Conservation (phyloP, 2,888 invertebrate species). For the Mystacides longicornis region DNA sequence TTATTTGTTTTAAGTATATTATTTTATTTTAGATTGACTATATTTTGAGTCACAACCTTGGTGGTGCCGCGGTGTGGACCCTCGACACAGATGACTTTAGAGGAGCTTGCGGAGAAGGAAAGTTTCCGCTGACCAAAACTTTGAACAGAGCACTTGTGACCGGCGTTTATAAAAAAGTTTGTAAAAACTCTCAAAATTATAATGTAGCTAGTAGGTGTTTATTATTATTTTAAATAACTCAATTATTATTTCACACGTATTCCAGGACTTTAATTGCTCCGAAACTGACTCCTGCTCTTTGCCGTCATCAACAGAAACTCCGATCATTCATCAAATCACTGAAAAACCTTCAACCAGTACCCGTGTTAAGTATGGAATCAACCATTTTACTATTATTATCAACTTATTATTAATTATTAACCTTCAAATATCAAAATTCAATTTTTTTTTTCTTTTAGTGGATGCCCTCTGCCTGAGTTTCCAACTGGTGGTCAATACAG, state of each 20-base stretch:
- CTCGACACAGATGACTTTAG: background rate
- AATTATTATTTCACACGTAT: no score
- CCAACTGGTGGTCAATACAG: slow-evolving; percentile 4
- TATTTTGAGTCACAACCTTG: background rate
- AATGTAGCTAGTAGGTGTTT: background rate
- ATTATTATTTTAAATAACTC: background rate
- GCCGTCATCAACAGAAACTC: no score
- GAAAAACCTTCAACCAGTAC: no score
- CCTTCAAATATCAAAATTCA: background rate
- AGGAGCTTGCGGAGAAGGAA: background rate
- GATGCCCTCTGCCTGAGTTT: background rate
- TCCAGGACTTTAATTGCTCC: no score
- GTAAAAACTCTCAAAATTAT: background rate
- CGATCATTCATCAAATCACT: no score
- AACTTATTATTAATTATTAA: no score
- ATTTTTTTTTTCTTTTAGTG: background rate
- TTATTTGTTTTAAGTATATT: no score
- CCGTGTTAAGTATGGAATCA: no score
- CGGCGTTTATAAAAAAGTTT: background rate
- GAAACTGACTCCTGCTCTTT: no score
- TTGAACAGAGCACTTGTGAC: no score
- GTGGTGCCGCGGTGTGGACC: background rate
- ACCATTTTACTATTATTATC: no score
- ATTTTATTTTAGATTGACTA: background rate
- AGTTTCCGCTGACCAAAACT: background rate